Conservation (phyloP, 1,140 invertebrate species). For the Ceratitis capitata region DNA sequence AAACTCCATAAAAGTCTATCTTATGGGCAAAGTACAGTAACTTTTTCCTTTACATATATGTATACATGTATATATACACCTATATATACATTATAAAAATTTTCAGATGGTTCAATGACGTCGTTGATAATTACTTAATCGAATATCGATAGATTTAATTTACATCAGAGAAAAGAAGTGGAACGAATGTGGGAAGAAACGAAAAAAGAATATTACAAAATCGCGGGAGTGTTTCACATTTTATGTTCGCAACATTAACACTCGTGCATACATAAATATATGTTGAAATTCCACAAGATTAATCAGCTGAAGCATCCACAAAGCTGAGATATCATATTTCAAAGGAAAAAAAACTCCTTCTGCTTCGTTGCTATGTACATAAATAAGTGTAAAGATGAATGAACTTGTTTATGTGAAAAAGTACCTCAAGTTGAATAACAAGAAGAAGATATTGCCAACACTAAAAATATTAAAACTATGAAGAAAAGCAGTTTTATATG, state of each 20-base stretch:
- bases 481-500: background rate
- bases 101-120: background rate
- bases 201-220: background rate
- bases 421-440: too few species aligned
- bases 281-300: background rate
- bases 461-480: too few species aligned
- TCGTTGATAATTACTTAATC: background rate
- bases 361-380: too few species aligned
- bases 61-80: background rate
- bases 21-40: too few species aligned
- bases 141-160: background rate
- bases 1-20: too few species aligned
- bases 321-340: background rate
- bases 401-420: background rate
- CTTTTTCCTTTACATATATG: background rate
- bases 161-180: background rate
- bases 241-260: background rate
- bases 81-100: background rate
- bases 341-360: background rate
- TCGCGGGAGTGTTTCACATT: background rate
- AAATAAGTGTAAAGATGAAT: background rate
- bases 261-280: background rate
- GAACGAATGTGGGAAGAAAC: background rate
- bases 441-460: too few species aligned
- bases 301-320: slow-evolving; percentile 5